Percentiles rank a stretch among this genome's conserved stretches.
These are phyloP conservation scores for Misgurnus anguillicaudatus DNA, from an alignment of 2,113 vertebrate genomes.

Conservation along the genomic window DNA sequence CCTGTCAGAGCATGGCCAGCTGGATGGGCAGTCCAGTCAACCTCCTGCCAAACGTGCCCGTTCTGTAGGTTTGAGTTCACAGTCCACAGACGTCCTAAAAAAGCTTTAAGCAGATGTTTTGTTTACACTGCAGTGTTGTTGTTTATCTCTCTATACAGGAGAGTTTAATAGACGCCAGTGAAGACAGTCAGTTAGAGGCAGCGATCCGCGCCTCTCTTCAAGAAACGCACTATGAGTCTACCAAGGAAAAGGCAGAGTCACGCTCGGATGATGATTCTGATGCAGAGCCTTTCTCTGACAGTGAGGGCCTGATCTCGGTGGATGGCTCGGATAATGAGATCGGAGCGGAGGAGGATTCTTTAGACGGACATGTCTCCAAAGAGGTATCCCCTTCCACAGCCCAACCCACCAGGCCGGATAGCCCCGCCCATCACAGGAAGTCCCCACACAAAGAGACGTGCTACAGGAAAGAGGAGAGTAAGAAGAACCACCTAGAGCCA, in stretches of 20 bases:
- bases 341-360: conserved; percentile 65
- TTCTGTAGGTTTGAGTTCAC: conserved; percentile 80
- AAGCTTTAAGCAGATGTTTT: background rate
- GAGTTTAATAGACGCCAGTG: conserved; percentile 97
- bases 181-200: conserved; percentile 98
- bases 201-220: conserved; percentile 95
- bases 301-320: conserved; percentile 94
- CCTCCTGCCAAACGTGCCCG: conserved; percentile 90
- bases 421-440: conserved; percentile 82
- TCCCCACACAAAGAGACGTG: conserved; percentile 90
- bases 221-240: conserved; percentile 96
- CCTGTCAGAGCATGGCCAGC: conserved; percentile 93
- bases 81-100: background rate
- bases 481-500: conserved; percentile 86
- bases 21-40: conserved; percentile 91
- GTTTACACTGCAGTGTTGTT: background rate
- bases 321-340: conserved; percentile 91
- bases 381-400: conserved; percentile 41
- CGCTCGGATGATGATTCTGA: conserved; percentile 94
- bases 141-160: conserved; percentile 74
- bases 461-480: conserved; percentile 90
- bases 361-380: conserved; percentile 56
- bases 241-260: conserved; percentile 81
- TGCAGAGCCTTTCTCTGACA: conserved; percentile 95
- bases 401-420: conserved; percentile 67